These are phyloP conservation scores for Bombus impatiens DNA, from an alignment of 1,140 invertebrate species.

Conservation along the genomic window DNA sequence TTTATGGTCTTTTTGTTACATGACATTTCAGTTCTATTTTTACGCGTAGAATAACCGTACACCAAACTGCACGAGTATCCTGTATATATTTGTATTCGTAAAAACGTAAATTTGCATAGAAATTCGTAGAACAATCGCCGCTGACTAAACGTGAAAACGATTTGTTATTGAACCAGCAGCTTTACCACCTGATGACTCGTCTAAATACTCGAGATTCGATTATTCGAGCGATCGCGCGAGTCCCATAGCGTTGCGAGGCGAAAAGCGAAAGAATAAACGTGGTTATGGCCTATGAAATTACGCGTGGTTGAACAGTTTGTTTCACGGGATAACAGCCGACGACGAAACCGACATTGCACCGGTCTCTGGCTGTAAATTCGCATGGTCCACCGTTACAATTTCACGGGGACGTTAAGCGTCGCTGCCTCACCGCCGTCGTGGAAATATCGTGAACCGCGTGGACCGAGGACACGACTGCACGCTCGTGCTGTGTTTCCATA, in stretches of 20 bases:
- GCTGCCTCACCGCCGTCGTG: constrained; percentile 28
- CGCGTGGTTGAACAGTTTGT: constrained; percentile 10
- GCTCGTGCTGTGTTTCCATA: too few relatives aligned
- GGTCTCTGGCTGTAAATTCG: constrained; percentile 56
- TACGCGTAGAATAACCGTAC: too few relatives aligned
- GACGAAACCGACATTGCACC: constrained; percentile 42
- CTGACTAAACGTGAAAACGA: not conserved
- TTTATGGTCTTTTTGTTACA: too few relatives aligned
- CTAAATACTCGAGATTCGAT: not conserved
- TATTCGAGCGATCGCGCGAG: not conserved
- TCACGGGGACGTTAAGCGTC: constrained; percentile 61
- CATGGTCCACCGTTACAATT: constrained; percentile 50
- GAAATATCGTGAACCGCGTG: constrained; percentile 51
- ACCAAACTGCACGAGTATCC: too few relatives aligned
- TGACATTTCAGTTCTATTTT: too few relatives aligned
- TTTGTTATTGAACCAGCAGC: not conserved
- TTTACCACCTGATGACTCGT: not conserved
- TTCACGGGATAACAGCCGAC: constrained; percentile 45
- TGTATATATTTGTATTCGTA: too few relatives aligned
- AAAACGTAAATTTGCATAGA: too few relatives aligned
- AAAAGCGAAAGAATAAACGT: not conserved
- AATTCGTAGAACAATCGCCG: not conserved
- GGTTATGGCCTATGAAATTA: constrained; percentile 23
- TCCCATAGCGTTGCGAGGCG: not conserved
- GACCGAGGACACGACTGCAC: constrained; percentile 40